A percentile compares a stretch with the other conserved stretches of the same genome.
These are phyloP conservation scores for Halocynthia roretzi DNA, from an alignment of 23 tunicate genomes.

Conservation along the genomic window DNA sequence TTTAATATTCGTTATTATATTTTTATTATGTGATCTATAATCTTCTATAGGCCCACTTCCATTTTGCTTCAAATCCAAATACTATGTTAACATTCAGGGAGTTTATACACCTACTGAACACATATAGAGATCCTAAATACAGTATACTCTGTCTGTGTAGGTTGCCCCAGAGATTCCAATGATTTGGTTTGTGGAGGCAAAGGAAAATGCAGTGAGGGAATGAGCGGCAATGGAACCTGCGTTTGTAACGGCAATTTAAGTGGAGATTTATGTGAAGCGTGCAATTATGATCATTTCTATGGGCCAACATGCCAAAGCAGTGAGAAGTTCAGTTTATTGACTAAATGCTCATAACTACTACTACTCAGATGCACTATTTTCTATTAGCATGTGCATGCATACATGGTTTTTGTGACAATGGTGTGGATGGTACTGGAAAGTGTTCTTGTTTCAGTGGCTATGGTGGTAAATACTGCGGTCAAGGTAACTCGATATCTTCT, in stretches of 20 bases:
- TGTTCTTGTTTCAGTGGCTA: slow-evolving; percentile 72
- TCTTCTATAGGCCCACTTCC: background rate
- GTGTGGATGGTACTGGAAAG: slow-evolving; percentile 61
- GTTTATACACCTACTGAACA: too few species aligned
- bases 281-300: slow-evolving; percentile 32
- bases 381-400: slow-evolving; percentile 68
- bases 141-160: slow-evolving; percentile 5
- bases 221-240: slow-evolving; percentile 73
- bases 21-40: slow-evolving; percentile 2
- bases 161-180: slow-evolving; percentile 23
- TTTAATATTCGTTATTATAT: background rate
- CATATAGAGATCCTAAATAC: background rate
- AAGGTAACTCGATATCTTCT: slow-evolving; percentile 24
- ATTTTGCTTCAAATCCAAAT: background rate
- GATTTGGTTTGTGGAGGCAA: slow-evolving; percentile 39
- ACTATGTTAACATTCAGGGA: too few species aligned
- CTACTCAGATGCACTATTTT: background rate
- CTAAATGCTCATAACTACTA: background rate
- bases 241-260: slow-evolving; percentile 42
- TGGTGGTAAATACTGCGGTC: slow-evolving; percentile 59
- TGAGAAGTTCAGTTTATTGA: slow-evolving; percentile 1
- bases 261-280: slow-evolving; percentile 63
- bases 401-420: slow-evolving; percentile 74
- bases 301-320: slow-evolving; percentile 67
- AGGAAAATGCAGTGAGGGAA: slow-evolving; percentile 66